Base-by-base conservation (phyloP, 2,797 vertebrate species). In the Bucorvus abyssinicus region DNA sequence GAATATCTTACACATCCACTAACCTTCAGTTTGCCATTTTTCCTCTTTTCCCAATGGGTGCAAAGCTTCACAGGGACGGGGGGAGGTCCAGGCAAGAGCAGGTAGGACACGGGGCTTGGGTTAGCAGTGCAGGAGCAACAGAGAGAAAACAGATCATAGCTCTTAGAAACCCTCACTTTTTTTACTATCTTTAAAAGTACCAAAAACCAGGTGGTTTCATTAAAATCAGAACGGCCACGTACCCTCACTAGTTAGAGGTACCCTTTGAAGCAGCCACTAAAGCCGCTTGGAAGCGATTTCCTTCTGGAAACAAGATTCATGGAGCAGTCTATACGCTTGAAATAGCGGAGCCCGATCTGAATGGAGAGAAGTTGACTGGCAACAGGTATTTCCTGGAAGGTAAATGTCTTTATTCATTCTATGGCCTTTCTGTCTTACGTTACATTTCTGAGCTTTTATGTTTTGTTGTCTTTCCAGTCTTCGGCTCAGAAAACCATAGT, bases 391-490 rank as follows among this genome's bases (percentile, higher is more conserved):
- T 60, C 85, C 78, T 86, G 32, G 69, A 92, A 92, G 55, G 56
- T 73, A 92, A 91, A 96, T 30, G 71, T 87, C 82, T 84, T 96
- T 94, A 86, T 86, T 80, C 70, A 87, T 80, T 87, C 89, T 32
- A 2, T 3, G 20, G 79, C 36, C 78, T 79, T 91, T 89, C 80
- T 76, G 59, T 69, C 82, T 70, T 63, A 92, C 90, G 74, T 77
- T 91, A 94, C 82, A 96, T 96, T 94, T 93, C 92, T 82, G 81
- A 91, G 87, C 77, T 92, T 96, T 93, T 95, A 96, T 65, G 70
- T 84, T 93, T 85, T 63, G 64, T 70, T 94, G n/a, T 87, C 95
- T 93, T 94, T 96, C 90, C 94, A 83, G 69, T 36, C 24, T 95
- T 94, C 81, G 77, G 79, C 78, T 87, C 74, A 78, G 82, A 89